A percentile compares a stretch with the other conserved stretches of the same genome.
Conservation (phyloP, 2,888 invertebrate species). For the Schizaphis graminum region DNA sequence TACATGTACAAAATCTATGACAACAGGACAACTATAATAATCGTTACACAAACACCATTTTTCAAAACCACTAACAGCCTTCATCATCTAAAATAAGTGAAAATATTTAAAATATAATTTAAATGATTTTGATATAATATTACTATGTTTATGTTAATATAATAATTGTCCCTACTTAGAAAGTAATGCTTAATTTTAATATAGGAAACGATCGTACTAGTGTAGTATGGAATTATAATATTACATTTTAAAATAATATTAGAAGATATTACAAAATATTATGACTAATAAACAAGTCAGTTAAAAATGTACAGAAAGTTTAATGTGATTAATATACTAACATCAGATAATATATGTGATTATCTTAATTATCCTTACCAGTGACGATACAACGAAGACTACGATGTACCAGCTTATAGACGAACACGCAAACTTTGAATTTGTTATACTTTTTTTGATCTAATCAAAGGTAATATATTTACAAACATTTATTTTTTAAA, state of each 20-base stretch:
- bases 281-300: background rate
- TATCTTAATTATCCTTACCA: background rate
- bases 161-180: background rate
- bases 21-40: background rate
- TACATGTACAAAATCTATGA: background rate
- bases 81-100: background rate
- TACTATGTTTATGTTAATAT: background rate
- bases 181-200: background rate
- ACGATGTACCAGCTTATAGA: background rate
- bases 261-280: background rate
- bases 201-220: background rate
- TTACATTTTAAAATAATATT: background rate
- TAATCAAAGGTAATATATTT: background rate
- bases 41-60: background rate
- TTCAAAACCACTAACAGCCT: background rate
- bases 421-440: background rate
- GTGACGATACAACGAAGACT: background rate
- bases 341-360: background rate
- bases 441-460: background rate
- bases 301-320: background rate
- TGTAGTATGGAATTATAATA: background rate
- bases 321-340: background rate
- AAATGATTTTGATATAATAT: background rate
- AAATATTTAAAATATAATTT: background rate
- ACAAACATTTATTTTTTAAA: background rate